Percentiles rank a stretch among this genome's conserved stretches.
Evolutionary conservation across 2,888 invertebrate species (phyloP).

Genomic region (Melitaea athalia): DNA sequence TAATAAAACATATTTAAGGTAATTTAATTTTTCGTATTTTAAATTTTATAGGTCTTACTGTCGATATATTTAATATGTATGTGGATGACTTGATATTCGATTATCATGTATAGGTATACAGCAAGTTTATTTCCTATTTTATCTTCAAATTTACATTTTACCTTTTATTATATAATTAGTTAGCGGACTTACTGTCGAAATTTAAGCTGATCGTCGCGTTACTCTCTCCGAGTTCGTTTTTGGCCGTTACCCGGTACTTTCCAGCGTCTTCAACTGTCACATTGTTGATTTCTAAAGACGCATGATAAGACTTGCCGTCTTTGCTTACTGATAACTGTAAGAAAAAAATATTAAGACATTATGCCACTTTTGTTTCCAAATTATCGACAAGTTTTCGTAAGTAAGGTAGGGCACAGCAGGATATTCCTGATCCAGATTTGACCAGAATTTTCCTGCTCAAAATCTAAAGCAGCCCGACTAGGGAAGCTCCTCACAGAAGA

Average conservation of each 20-base stretch:
- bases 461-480: too few relatives aligned
- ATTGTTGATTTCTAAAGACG: constrained; percentile 95
- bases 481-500: too few relatives aligned
- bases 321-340: constrained; percentile 91
- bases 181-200: constrained; percentile 95
- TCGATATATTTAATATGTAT: not conserved
- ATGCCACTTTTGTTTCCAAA: too few relatives aligned
- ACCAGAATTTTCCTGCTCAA: too few relatives aligned
- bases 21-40: not conserved
- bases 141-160: not conserved
- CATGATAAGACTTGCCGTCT: constrained; percentile 96
- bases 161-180: not conserved
- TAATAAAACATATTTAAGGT: constrained; percentile 1
- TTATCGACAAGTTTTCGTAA: too few relatives aligned
- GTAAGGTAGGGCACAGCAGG: too few relatives aligned
- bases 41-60: not conserved
- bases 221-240: constrained; percentile 98
- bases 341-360: not conserved
- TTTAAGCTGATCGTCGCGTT: constrained; percentile 98
- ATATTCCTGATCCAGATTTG: too few relatives aligned
- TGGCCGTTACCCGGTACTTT: constrained; percentile 97
- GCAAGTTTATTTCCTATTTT: constrained; percentile 1
- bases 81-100: not conserved
- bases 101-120: not conserved
- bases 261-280: constrained; percentile 98